Evolutionary conservation across 2,797 vertebrate species (phyloP), one percentile per base, ranked within the genome.

Genomic region (Catamblyrhynchus diadema): DNA sequence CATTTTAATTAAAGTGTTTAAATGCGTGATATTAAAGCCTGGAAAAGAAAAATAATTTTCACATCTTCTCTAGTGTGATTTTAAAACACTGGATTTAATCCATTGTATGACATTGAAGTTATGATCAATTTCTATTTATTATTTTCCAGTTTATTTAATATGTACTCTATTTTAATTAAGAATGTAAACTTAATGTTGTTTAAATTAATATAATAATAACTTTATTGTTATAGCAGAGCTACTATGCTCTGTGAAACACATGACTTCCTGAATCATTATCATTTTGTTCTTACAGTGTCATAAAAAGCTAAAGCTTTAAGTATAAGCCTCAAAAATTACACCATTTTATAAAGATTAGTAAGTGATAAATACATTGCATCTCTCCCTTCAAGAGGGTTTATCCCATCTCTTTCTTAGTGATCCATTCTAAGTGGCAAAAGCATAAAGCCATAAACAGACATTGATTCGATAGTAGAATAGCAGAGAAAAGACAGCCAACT

Each of bases 1-100:
- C 84, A 96, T 94, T 97, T 97, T 95, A 97, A 97, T 95, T 89
- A 97, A 91, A 89, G 32, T 61, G 57, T 61, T 78, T 66, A 93
- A 91, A 86, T 93, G 57, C 39, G 23, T 57, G 64, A 93, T 89
- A 86, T 45, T 93, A 96, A 97, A 87, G 41, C 45, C 60, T 53
- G 24, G 19, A 88, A 92, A 64, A 88, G 39, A 35, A 95, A 92
- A 39, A 90, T 94, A 44, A 75, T 93, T 97, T 96, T 93, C 27
- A 71, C 59, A 42, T 92, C 56, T 51, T 81, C 47, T 81, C 41
- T 94, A 93, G 39, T 33, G 12, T 37, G 20, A 66, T 64, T 96
- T 95, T 94, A 74, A 90, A 96, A 81, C 60, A 64, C 9, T 81
- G 33, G 7, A 60, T 90, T 92, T 66, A 65, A 67, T 80, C 24